Evolutionary conservation across 2,797 vertebrate species (phyloP), one percentile per base, ranked within the genome.

Genomic region (Dendrocincla tyrannina): DNA sequence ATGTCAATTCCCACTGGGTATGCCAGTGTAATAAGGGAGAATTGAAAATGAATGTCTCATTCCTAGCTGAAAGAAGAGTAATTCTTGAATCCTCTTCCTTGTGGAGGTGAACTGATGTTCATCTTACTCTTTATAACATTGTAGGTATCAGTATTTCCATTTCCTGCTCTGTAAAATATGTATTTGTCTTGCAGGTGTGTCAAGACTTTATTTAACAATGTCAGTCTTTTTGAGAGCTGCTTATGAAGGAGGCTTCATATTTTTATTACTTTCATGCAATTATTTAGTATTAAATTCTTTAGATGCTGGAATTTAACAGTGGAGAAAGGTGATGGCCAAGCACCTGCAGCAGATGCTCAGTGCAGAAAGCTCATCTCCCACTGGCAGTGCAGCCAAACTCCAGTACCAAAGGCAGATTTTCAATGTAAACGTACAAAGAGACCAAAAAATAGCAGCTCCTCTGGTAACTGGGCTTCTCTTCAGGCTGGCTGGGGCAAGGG

Each of bases 151-250:
- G 14, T 81, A 20, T 80, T 89, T 88, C 68, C 33, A 68, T 92
- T 94, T 92, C 75, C 72, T 68, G 42, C 52, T 90, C 33, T 55
- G 37, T 85, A 60, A 86, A 91, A 39, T 46, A 58, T 2, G 5
- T 79, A 49, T 94, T 95, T 95, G 55, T 85, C 64, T 87, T 92
- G 50, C 58, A 89, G 91, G 82, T 67, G 67, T 91, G 81, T 89
- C 62, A 5, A 27, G 35, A 59, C 37, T 88, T 74, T 79, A 52
- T 76, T 88, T 88, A 95, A 73, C 59, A 92, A 17, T 0, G 0
- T 80, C 58, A 81, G 19, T 56, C 33, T 68, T 76, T 66, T 28
- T 53, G 37, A 84, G 79, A 85, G 30, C 47, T 86, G 9, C 72
- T 81, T 33, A 20, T n/a, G 44, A 81, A 81, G 33, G 30, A 84